Percentiles rank a stretch among this genome's conserved stretches.
phyloP scores from a whole-genome alignment of 2,113 vertebrate genomes.

The Cheirogaleus medius region DNA sequence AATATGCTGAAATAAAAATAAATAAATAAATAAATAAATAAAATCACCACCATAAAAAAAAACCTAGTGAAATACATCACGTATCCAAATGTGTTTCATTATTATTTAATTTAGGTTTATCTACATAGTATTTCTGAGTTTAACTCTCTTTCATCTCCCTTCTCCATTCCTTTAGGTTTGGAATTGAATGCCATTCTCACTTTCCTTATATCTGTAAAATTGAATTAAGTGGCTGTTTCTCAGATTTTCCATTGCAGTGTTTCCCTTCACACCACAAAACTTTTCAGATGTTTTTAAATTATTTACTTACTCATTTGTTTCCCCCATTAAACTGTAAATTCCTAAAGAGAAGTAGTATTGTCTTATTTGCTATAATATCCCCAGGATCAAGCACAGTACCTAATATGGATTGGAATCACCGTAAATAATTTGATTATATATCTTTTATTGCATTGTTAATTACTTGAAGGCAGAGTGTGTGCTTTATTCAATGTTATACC shows the following conservation, averaged over 20 bases:
- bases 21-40: too few species aligned
- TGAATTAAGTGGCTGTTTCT: not conserved
- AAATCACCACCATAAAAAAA: too few species aligned
- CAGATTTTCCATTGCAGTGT: not conserved
- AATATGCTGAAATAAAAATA: too few species aligned
- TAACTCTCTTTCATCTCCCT: not conserved
- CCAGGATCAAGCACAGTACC: not conserved
- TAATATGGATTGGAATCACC: not conserved
- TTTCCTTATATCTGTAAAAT: not conserved
- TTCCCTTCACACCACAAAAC: not conserved
- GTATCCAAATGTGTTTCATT: not conserved
- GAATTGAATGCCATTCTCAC: not conserved
- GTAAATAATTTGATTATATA: not conserved
- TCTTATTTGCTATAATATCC: not conserved
- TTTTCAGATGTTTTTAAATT: conserved; percentile 14
- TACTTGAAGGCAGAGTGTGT: not conserved
- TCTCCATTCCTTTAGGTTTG: not conserved
- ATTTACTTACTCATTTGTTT: not conserved
- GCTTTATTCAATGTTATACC: not conserved
- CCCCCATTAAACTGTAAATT: not conserved
- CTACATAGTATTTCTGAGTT: not conserved
- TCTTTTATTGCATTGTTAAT: not conserved
- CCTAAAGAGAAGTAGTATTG: not conserved
- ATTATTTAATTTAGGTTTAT: not conserved
- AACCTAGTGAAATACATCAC: not conserved